Evolutionary conservation across 2,888 invertebrate species (phyloP), one percentile per base, ranked within the genome.

Genomic region (Mythimna loreyi): DNA sequence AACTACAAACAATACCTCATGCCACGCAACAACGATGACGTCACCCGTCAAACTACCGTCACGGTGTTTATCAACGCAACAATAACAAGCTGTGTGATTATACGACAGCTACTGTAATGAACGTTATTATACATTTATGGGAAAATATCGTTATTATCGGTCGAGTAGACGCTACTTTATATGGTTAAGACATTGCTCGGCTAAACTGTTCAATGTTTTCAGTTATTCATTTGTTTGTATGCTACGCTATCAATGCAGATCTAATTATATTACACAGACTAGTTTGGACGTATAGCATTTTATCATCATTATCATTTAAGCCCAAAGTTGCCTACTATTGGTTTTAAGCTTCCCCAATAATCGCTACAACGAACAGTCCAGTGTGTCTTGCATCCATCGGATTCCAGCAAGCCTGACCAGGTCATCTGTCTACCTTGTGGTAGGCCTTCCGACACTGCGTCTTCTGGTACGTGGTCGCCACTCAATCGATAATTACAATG

Each of bases 1-100:
- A 70, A 66, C 47, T 64, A 62, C 80, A 77, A 75, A 77, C 77
- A 77, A 80, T 77, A 59, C 60, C 63, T 52, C 59, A 47, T 52
- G 77, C 55, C 75, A 75, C 43, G 80, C 28, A 19, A 45, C 43
- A 16, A n/a, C 47, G 53, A 40, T 65, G 77, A 80, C 80, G 80
- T 70, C 70, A 45, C 50, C 33, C 33, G 65, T 77, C 80, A 77
- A 63, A 68, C 62, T 63, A 50, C 60, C 63, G 30, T 60, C 75
- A 40, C 25, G 21, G 50, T 59, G 68, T 67, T 73, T 58, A 73
- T 67, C 56, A 74, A 76, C 60, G 64, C 19, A 50, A 53, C 30
- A 72, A 56, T 77, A 55, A 58, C 40, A 40, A 25, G 19, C 21
- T 45, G 8, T 75, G 55, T 49, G 28, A 64, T 21, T 21, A 45